These are phyloP conservation scores for Stichodactyla helianthus DNA, from an alignment of 64 coral and sea anemone species.

Conservation along the genomic window DNA sequence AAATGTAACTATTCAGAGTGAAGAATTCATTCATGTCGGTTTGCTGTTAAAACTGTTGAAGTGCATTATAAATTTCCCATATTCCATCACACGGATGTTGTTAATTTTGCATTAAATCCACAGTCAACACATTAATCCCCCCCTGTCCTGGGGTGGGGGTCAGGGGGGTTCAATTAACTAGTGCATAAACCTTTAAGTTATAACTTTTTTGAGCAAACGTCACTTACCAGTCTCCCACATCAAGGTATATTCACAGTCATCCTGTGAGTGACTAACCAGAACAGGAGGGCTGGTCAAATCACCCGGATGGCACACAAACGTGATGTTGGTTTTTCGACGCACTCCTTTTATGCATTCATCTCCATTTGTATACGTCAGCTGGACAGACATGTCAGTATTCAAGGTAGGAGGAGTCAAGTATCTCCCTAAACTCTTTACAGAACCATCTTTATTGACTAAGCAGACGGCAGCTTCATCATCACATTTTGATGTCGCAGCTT, in stretches of 20 bases:
- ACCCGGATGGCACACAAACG: constrained; percentile 81
- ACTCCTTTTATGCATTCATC: constrained; percentile 63
- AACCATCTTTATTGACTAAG: constrained; percentile 39
- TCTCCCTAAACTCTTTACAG: constrained; percentile 41
- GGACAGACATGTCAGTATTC: constrained; percentile 64
- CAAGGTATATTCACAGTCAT: constrained; percentile 66
- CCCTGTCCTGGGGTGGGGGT: too few species aligned
- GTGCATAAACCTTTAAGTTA: too few species aligned
- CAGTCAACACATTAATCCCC: too few species aligned
- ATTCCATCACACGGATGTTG: too few species aligned
- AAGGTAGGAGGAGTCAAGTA: constrained; percentile 43
- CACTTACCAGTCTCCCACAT: constrained; percentile 78
- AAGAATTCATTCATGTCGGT: neutral
- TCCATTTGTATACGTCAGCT: constrained; percentile 55
- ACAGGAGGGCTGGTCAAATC: constrained; percentile 80
- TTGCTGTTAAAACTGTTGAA: neutral
- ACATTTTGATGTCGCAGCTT: constrained; percentile 37
- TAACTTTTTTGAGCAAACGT: too few species aligned
- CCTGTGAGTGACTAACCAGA: constrained; percentile 48
- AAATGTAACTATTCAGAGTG: neutral
- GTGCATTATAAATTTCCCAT: too few species aligned
- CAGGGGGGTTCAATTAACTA: too few species aligned
- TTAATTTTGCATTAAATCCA: too few species aligned
- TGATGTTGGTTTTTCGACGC: constrained; percentile 46
- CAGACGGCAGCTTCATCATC: constrained; percentile 52